A percentile compares a stretch with the other conserved stretches of the same genome.
These are phyloP conservation scores for Cathartes aura DNA, from an alignment of 2,113 vertebrate species.

Conservation along the genomic window DNA sequence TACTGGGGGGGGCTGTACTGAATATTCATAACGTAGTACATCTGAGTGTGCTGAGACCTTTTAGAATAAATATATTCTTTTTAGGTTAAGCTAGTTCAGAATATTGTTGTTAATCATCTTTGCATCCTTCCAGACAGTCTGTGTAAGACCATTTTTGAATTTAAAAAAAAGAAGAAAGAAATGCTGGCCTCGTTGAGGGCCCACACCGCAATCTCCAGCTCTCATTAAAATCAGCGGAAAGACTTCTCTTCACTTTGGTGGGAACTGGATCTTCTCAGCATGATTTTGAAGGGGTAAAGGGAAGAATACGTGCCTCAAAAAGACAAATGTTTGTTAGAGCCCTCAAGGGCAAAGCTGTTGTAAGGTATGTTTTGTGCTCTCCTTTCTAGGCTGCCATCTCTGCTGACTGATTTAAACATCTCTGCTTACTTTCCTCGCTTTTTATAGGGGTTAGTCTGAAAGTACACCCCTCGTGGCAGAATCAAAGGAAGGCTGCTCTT, in stretches of 20 bases:
- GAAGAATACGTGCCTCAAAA: background rate
- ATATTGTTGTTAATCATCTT: slow-evolving; percentile 24
- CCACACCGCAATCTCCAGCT: background rate
- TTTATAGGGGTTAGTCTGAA: background rate
- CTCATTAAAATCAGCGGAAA: background rate
- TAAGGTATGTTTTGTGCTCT: background rate
- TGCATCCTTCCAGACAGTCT: background rate
- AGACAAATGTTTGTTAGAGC: background rate
- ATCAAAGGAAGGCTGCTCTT: background rate
- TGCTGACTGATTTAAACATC: background rate
- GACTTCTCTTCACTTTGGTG: background rate
- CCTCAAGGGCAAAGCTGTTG: background rate
- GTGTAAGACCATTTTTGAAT: background rate
- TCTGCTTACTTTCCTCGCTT: fast-evolving
- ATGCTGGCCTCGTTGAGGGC: background rate
- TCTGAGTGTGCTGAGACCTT: background rate
- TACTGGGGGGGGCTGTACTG: background rate
- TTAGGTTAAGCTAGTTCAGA: slow-evolving; percentile 4
- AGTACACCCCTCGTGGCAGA: background rate
- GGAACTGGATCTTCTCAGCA: background rate
- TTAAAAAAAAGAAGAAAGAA: background rate
- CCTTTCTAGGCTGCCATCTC: background rate
- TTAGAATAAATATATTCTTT: slow-evolving; percentile 16
- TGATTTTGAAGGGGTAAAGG: background rate
- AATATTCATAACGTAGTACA: slow-evolving; percentile 2